phyloP scores from a whole-genome alignment of 92 coral and sea anemone species.

The Porites divaricata region DNA sequence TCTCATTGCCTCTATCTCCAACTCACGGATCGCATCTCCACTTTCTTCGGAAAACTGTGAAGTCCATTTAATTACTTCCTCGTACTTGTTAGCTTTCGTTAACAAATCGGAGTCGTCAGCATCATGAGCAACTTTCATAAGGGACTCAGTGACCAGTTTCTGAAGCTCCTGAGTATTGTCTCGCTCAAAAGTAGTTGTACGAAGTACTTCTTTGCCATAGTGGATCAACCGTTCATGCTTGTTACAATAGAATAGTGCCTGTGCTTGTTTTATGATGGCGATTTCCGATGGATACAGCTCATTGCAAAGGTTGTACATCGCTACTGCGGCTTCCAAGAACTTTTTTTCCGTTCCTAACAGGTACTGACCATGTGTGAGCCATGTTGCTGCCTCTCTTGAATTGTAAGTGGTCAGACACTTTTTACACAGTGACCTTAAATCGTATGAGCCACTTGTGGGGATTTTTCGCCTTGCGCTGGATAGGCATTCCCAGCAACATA shows the following conservation, averaged over 20 bases:
- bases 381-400: slow-evolving; percentile 8
- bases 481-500: slow-evolving; percentile 14
- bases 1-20: slow-evolving; percentile 24
- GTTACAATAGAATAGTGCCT: slow-evolving; percentile 25
- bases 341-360: background rate
- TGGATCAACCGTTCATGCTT: background rate
- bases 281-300: slow-evolving; percentile 9
- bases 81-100: slow-evolving; percentile 21
- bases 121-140: slow-evolving; percentile 5
- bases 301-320: slow-evolving; percentile 25
- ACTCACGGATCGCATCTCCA: background rate
- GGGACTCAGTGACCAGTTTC: slow-evolving; percentile 18
- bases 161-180: background rate
- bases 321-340: slow-evolving; percentile 11
- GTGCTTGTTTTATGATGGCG: background rate
- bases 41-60: background rate
- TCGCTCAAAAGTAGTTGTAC: background rate
- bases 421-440: slow-evolving; percentile 20
- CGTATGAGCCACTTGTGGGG: slow-evolving; percentile 35
- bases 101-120: slow-evolving; percentile 10
- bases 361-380: slow-evolving; percentile 4
- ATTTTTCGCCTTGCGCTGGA: background rate
- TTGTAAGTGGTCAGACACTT: slow-evolving; percentile 1
- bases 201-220: slow-evolving; percentile 5
- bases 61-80: slow-evolving; percentile 17